Evolutionary conservation across 2,888 invertebrate genomes (phyloP), one percentile per base, ranked within the genome.

Genomic region (Monoplex corrugatus): DNA sequence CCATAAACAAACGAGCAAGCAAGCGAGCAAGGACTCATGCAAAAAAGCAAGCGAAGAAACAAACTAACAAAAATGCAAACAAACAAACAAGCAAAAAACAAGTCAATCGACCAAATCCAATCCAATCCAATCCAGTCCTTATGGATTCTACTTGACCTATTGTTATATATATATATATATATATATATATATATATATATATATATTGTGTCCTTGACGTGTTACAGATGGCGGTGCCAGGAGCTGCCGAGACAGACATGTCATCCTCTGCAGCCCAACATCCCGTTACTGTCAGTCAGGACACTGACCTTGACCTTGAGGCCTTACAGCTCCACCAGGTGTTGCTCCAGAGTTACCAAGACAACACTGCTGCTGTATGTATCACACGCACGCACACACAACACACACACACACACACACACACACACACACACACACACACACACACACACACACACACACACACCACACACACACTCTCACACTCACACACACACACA

Each of bases 241-340:
- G 43, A 78, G 78, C 83, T 8, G 32, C 80, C n/a, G 83, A 83
- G 3, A 16, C 38, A 1, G 68, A 50, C 43, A 10, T 19, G 3
- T 50, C 43, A 0, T n/a, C 88, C 13, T 44, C 63, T 23, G 43
- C 82, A 19, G 40, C 88, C 2, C 83, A 82, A 57, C 88, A 82
- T 83, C 88, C 88, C 68, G 88, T 88, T 2, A 88, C 57, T 40
- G 88, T 63, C 6, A 88, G 88, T 40, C 88, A 88, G 40, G 88
- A 83, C 32, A 68, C 19, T n/a, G 91, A 91, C 84, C 82, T 91
- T 63, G 91, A 91, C 80, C 89, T 91, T n/a, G 91, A 90, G 6
- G 90, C 89, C 8, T 80, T 91, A 35, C 91, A 91, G 28, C 45
- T 91, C n/a, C 91, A 89, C 45, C 91, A 91, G 32, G 89, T 90